Base-by-base conservation (phyloP, 2,113 vertebrate species). In the Ovibos moschatus region DNA sequence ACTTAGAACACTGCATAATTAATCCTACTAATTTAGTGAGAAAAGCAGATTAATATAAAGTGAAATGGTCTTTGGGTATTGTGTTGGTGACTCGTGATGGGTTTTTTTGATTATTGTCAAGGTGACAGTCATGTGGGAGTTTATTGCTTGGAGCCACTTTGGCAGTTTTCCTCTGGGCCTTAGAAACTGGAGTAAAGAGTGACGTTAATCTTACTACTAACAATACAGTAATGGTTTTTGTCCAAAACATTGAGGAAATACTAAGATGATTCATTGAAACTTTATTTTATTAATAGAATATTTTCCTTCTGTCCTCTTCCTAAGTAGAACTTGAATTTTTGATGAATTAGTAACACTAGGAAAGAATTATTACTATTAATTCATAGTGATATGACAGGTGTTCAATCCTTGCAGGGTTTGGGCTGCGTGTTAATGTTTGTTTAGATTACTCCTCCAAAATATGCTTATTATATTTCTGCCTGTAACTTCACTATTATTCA, bases 261-360 rank as follows among this genome's bases (percentile, higher is more conserved):
- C 40, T 64, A 50, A 89, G 33, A 33, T 62, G 23, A 47, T 89
- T 81, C 81, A 95, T 43, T 86, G 27, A 51, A 50, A 21, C 53
- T 67, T 64, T 89, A 51, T 96, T 81, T 95, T 60, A 43, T 79
- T 84, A 87, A 53, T 79, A 74, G 45, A 67, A 27, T 55, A 30
- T 11, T 91, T 86, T 87, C 83, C 27, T 88, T 47, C 89, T 78
- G 27, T 93, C 64, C 40, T 92, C 71, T 89, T 93, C 71, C 53
- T n/a, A 93, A 89, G 21, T 62, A 28, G n/a, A 95, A 51, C 21
- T 83, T 94, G 36, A 89, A 60, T 93, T 93, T 95, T 64, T 85
- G 27, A 6, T 87, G 64, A 87, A 23, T 58, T 87, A 82, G 33
- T 47, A 83, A 83, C 50, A 21, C 50, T 64, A 85, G 47, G 64